Base-by-base conservation (phyloP, 37 sponge, comb jelly and placozoan genomes). In the Mnemiopsis leidyi region DNA sequence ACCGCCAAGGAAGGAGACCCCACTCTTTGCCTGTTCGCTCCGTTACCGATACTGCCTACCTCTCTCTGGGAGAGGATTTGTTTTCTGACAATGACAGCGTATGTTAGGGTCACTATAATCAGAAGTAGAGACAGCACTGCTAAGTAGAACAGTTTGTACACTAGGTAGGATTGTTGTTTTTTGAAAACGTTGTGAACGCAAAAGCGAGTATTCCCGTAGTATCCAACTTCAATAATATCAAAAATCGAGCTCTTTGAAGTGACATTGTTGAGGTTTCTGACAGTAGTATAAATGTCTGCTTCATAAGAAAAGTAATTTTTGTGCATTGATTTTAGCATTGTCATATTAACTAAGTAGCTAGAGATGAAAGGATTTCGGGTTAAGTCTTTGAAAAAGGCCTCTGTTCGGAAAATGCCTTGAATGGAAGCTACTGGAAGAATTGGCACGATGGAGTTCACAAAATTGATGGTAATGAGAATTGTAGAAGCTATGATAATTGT, bases 111-210 rank as follows among this genome's bases (percentile, higher is more conserved):
- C 7, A 34, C 23, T 23, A 82, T 82, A 13, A 34, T 1, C 36
- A 82, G 38, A 23, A 82, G 82, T 18, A 34, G 31, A 2, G 37
- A 23, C 9, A 82, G 9, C 1, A 82, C 23, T 1, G 23, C 36
- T 23, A 32, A 23, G 82, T 82, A 82, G 23, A 13, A 32, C 3
- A 82, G 21, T 30, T 35, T 30, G 23, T 82, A 82, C 36, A 29
- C 7, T 3, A 35, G 9, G 38, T 35, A 82, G 37, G 37, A 36
- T 18, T 23, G 5, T 23, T 82, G 82, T 31, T 34, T 30, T 34
- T 82, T 82, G 36, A 82, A 82, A 13, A 82, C 38, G 38, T 82
- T 82, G 38, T 31, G 37, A 2, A 82, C 82, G 23, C 82, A 82
- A 13, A 82, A 37, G 9, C 37, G 37, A 7, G 37, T 82, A 37